phyloP scores from a whole-genome alignment of 2,797 vertebrate genomes.

The Hemibagrus guttatus region DNA sequence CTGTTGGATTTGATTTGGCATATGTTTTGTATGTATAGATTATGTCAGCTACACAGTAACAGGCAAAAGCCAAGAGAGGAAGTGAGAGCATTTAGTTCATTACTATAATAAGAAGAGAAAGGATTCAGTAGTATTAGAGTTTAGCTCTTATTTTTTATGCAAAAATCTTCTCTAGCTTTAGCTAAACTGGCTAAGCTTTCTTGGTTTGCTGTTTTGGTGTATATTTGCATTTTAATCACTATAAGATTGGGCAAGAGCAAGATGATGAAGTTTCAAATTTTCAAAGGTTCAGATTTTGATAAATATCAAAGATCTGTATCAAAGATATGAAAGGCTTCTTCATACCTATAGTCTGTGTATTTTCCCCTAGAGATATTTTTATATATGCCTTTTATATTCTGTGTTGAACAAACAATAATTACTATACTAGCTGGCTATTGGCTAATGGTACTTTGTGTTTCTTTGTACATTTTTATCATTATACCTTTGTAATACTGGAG shows the following conservation, averaged over 20 bases:
- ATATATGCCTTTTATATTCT: background rate
- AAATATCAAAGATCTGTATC: background rate
- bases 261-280: background rate
- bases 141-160: background rate
- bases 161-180: background rate
- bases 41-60: background rate
- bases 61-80: background rate
- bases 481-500: background rate
- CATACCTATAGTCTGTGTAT: background rate
- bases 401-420: background rate
- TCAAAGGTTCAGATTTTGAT: too few species aligned
- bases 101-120: background rate
- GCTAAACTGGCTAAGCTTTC: background rate
- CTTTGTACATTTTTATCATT: background rate
- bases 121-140: background rate
- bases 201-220: background rate
- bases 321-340: too few species aligned
- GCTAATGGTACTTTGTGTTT: background rate
- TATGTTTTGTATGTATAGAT: background rate
- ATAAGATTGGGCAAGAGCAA: background rate
- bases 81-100: background rate
- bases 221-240: background rate
- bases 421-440: background rate
- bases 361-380: background rate
- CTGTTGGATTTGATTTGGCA: background rate